Percentiles rank a stretch among this genome's conserved stretches.
These are phyloP conservation scores for Tor tambroides DNA, from an alignment of 2,113 vertebrate genomes.

Conservation along the genomic window DNA sequence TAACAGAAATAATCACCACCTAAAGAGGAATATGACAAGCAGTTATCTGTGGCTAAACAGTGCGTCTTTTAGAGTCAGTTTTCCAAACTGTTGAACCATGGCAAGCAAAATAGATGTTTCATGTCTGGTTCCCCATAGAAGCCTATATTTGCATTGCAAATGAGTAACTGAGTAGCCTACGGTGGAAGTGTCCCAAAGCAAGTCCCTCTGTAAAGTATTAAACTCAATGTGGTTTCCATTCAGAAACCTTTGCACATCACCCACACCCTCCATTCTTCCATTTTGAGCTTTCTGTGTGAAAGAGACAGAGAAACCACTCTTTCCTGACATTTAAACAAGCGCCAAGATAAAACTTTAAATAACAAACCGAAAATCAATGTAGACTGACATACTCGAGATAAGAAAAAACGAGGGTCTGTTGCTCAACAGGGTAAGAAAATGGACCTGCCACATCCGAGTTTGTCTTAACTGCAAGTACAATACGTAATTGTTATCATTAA, in stretches of 20 bases:
- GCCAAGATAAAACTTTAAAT: not conserved
- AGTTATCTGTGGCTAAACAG: slow-evolving; percentile 29
- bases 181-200: slow-evolving; percentile 24
- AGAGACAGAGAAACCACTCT: not conserved
- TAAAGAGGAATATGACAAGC: not conserved
- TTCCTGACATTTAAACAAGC: not conserved
- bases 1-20: not conserved
- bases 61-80: slow-evolving; percentile 20
- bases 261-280: slow-evolving; percentile 1
- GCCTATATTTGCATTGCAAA: slow-evolving; percentile 64
- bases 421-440: not conserved
- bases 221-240: slow-evolving; percentile 1
- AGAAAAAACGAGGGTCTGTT: not conserved
- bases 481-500: not conserved
- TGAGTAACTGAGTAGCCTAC: slow-evolving; percentile 33
- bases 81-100: slow-evolving; percentile 49
- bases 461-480: not conserved
- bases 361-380: not conserved
- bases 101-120: slow-evolving; percentile 36
- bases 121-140: slow-evolving; percentile 22
- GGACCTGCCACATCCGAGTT: not conserved
- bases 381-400: not conserved
- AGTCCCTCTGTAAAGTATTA: slow-evolving; percentile 57
- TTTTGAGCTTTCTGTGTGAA: not conserved
- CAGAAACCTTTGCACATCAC: slow-evolving; percentile 44